phyloP scores from a whole-genome alignment of 2,113 vertebrate genomes.

The Rhynchopsitta pachyrhyncha region DNA sequence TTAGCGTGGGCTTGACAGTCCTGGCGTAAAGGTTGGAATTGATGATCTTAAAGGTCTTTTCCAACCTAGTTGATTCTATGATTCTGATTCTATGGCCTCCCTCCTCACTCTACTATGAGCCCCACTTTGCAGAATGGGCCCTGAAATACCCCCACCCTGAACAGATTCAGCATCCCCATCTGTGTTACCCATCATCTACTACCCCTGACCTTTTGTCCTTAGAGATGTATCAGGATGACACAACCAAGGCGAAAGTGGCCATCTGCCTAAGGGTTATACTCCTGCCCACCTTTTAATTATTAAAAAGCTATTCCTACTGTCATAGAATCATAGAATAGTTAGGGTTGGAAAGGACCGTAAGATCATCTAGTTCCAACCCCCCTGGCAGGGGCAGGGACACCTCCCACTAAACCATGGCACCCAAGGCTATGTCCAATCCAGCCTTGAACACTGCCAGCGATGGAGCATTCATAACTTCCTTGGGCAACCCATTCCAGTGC shows the following conservation, averaged over 20 bases:
- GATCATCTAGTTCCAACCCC: too few species aligned
- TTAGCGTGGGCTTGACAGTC: background rate
- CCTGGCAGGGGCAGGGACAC: too few species aligned
- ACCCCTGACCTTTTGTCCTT: background rate
- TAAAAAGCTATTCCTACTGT: background rate
- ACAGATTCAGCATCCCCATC: background rate
- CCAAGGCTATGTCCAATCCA: too few species aligned
- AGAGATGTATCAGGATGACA: background rate
- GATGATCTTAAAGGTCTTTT: background rate
- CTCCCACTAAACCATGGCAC: too few species aligned
- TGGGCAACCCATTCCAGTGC: too few species aligned
- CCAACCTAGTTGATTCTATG: background rate
- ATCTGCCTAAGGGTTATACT: background rate
- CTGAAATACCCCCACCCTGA: background rate
- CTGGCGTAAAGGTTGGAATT: background rate
- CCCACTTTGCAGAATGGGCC: too few species aligned
- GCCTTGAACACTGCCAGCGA: too few species aligned
- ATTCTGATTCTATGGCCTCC: background rate
- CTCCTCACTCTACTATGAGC: fast-evolving
- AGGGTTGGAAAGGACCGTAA: too few species aligned
- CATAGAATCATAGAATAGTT: too few species aligned
- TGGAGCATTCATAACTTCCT: too few species aligned
- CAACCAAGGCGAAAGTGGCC: too few species aligned
- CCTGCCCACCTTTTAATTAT: background rate
- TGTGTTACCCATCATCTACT: background rate